Evolutionary conservation across 2,888 invertebrate species (phyloP).

Genomic region (Pachymerium ferrugineum): DNA sequence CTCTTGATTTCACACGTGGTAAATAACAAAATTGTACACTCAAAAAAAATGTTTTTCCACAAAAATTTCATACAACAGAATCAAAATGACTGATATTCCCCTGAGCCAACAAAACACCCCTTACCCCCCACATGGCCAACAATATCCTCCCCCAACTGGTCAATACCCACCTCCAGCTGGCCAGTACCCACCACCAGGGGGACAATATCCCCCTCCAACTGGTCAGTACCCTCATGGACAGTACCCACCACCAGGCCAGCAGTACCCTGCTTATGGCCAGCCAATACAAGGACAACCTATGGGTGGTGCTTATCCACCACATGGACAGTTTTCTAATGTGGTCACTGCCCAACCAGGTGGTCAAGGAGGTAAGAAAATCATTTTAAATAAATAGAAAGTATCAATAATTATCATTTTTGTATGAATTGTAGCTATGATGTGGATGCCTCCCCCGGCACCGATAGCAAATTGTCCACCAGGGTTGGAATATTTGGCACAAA

Average conservation of each 20-base stretch:
- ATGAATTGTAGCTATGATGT: slow-evolving; percentile 43
- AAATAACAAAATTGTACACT: too few relatives aligned
- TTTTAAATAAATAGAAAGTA: neutral
- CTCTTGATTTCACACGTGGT: too few relatives aligned
- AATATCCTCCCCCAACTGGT: too few relatives aligned
- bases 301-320: slow-evolving; percentile 45
- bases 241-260: slow-evolving; percentile 41
- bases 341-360: neutral
- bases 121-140: slow-evolving; percentile 36
- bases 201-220: too few relatives aligned
- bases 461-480: slow-evolving; percentile 70
- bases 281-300: slow-evolving; percentile 36
- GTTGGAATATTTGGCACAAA: slow-evolving; percentile 81
- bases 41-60: too few relatives aligned
- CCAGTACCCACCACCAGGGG: slow-evolving; percentile 41
- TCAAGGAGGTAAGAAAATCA: neutral
- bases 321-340: neutral
- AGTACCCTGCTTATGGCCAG: slow-evolving; percentile 35
- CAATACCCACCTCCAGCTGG: slow-evolving; percentile 40
- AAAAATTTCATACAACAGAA: too few relatives aligned
- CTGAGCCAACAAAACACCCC: too few relatives aligned
- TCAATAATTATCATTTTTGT: slow-evolving; percentile 38
- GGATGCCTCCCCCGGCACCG: slow-evolving; percentile 73
- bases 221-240: slow-evolving; percentile 38
- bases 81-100: too few relatives aligned